A percentile compares a stretch with the other conserved stretches of the same genome.
These are phyloP conservation scores for Bhutanitis thaidina DNA, from an alignment of 2,888 invertebrate genomes.

Conservation along the genomic window DNA sequence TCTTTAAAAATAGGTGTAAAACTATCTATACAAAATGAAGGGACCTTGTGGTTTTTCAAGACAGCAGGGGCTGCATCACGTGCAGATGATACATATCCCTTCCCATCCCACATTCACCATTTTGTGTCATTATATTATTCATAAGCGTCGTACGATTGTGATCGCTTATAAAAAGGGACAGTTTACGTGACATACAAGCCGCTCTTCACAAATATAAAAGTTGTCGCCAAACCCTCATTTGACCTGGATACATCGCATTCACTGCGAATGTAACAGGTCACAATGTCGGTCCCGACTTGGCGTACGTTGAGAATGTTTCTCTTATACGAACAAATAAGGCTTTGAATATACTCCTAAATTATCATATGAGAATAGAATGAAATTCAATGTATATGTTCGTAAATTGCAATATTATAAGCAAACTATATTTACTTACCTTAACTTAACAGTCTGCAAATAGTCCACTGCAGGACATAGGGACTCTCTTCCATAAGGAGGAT, in stretches of 20 bases:
- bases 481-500: too few species aligned
- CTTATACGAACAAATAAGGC: neutral
- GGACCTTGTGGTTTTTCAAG: too few species aligned
- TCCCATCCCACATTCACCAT: too few species aligned
- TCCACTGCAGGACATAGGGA: too few species aligned
- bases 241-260: conserved; percentile 20
- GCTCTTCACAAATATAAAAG: conserved; percentile 14
- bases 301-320: neutral
- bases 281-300: neutral
- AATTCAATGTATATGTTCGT: neutral
- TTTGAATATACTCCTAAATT: neutral
- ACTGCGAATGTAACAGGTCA: conserved; percentile 9
- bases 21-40: too few species aligned
- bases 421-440: too few species aligned
- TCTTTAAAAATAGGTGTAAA: too few species aligned
- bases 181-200: conserved; percentile 6
- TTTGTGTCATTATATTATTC: neutral
- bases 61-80: too few species aligned
- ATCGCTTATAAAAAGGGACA: conserved; percentile 11
- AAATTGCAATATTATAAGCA: too few species aligned
- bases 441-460: too few species aligned
- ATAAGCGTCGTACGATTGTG: neutral
- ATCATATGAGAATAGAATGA: neutral
- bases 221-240: conserved; percentile 16
- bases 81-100: too few species aligned